Base-by-base conservation (phyloP, 2,797 vertebrate genomes). In the Natrix natrix region DNA sequence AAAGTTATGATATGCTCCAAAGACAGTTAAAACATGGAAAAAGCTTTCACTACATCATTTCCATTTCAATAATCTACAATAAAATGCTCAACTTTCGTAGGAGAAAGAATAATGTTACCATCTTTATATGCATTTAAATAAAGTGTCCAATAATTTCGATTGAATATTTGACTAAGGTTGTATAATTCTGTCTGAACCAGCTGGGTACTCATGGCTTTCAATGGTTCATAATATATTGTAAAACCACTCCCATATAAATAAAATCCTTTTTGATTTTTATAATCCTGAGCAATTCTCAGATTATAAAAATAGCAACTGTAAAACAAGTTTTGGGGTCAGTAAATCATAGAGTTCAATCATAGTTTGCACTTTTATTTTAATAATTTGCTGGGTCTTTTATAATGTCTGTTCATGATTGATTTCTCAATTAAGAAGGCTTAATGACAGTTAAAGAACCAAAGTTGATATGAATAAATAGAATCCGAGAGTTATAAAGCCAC, bases 101-200 rank as follows among this genome's bases (percentile, higher is more conserved):
- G 0, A 89, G 74, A 94, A 74, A 93, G 93, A 89, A 8, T 32
- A 91, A 93, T 37, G 37, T 88, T 69, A 88, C 91, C 92, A 96
- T 89, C 78, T 87, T 89, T 74, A 22, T 55, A 89, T 87, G 89
- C 0, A 0, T 11, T 83, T 91, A 93, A 91, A 93, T 24, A 95
- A 94, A 54, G 91, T 87, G 86, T 57, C 20, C 13, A 92, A 95
- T 91, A 86, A 86, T 0, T 0, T 28, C 91, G 57, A 37, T 88
- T 69, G 8, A 88, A 48, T 11, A 61, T 59, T 89, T 86, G 55
- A 61, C 12, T 55, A 43, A 63, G 90, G 14, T 12, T 55, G 54
- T 59, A 88, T 16, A 69, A 8, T 54, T 43, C 24, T 88, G 37
- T 28, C 13, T 56, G 32, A 43, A 55, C n/a, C 43, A 89, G 32